phyloP scores from a whole-genome alignment of 2,888 invertebrate genomes.

The Lasioglossum malachurum region DNA sequence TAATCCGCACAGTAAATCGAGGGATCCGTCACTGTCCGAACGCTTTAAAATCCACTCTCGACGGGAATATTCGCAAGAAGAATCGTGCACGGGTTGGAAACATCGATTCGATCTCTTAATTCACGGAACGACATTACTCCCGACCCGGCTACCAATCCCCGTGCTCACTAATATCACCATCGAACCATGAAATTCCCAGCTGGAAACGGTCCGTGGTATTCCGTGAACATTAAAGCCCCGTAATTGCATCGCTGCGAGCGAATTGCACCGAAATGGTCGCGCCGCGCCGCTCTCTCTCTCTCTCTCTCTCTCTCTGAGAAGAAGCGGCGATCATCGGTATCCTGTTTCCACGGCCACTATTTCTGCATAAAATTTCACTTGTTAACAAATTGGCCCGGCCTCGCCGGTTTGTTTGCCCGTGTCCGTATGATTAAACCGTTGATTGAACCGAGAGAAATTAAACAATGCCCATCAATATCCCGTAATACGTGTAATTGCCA shows the following conservation, averaged over 20 bases:
- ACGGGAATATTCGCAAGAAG: not conserved
- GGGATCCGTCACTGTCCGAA: not conserved
- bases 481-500: slow-evolving; percentile 36
- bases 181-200: slow-evolving; percentile 80
- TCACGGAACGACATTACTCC: slow-evolving; percentile 71
- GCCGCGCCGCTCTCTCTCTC: not conserved
- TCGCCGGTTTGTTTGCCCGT: slow-evolving; percentile 41
- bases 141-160: slow-evolving; percentile 41
- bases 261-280: slow-evolving; percentile 71
- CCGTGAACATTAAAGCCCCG: slow-evolving; percentile 78
- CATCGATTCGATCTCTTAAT: slow-evolving; percentile 75
- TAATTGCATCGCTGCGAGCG: slow-evolving; percentile 80
- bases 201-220: slow-evolving; percentile 77
- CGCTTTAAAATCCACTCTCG: slow-evolving; percentile 19
- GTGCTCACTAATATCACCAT: slow-evolving; percentile 75
- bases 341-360: slow-evolving; percentile 46
- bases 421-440: slow-evolving; percentile 43
- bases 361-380: slow-evolving; percentile 44
- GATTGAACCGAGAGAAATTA: slow-evolving; percentile 38
- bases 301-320: slow-evolving; percentile 21
- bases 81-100: slow-evolving; percentile 24
- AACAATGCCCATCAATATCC: slow-evolving; percentile 41
- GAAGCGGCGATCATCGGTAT: slow-evolving; percentile 34
- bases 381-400: slow-evolving; percentile 51
- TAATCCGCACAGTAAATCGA: not conserved